A percentile compares a stretch with the other conserved stretches of the same genome.
Conservation (phyloP, 2,113 vertebrate species). For the Ptilorrhoa leucosticta region DNA sequence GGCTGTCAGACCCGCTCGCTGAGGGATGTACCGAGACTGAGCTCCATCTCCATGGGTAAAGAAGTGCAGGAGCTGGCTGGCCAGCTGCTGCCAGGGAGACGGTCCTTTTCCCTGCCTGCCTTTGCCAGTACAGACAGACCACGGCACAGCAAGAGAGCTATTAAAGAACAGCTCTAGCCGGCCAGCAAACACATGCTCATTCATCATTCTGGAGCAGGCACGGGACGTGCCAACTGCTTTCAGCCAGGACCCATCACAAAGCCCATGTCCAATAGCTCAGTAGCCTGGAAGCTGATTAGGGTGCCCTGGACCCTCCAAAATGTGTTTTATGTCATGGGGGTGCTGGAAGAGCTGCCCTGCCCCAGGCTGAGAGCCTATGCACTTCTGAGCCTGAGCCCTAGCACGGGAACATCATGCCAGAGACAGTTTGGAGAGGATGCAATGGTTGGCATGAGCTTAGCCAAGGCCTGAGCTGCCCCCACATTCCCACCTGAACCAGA, state of each 20-base stretch:
- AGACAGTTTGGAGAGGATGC: background rate
- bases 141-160: conserved; percentile 24
- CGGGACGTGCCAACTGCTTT: background rate
- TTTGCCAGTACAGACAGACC: conserved; percentile 39
- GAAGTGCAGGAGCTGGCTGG: background rate
- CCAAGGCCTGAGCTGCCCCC: background rate
- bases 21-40: background rate
- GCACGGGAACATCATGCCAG: background rate
- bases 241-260: background rate
- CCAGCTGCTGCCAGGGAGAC: background rate
- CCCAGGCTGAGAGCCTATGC: background rate
- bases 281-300: background rate
- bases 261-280: background rate
- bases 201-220: conserved; percentile 1
- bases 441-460: background rate
- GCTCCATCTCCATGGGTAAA: fast-evolving
- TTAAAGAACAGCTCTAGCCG: conserved; percentile 35
- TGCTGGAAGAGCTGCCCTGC: background rate
- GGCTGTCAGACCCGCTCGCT: background rate
- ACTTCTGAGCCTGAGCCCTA: background rate
- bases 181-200: background rate
- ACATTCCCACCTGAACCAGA: background rate
- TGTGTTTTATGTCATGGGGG: background rate
- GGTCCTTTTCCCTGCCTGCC: background rate
- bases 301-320: background rate